Evolutionary conservation across 2,113 vertebrate species (phyloP), one percentile per base, ranked within the genome.

Genomic region (Lasiurus borealis): DNA sequence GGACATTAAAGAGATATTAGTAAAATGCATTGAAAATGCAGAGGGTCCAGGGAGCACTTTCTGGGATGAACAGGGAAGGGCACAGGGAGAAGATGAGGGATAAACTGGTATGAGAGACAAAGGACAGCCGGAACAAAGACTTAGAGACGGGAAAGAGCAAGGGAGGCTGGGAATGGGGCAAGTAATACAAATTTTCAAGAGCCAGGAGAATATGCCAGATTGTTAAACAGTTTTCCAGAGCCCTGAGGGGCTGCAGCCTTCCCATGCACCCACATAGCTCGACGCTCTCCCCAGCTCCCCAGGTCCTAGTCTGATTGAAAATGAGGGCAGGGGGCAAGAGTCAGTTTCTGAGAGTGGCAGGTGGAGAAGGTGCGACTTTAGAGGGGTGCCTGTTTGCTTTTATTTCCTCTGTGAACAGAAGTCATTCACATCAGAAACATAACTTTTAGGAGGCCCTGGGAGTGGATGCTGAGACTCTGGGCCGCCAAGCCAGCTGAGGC

Each of bases 201-300:
- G 59, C 77, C 81, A 76, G 40, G 59, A 73, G 69, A 14, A 62
- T 0, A 11, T 8, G 36, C 46, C 66, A 75, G 69, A 29, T 29
- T 4, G 62, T 18, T 34, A 57, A 82, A 81, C 21, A 16, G 76
- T 77, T 40, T 86, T 84, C 66, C 46, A 34, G 69, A 87, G 50
- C 9, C 52, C 23, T 0, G 1, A 1, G 3, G 15, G 68, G 36
- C 71, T 31, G 16, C 18, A 10, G 10, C 8, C 50, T n/a, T 72
- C 34, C 8, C 0, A n/a, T 7, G 12, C 3, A 6, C 11, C 31
- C 31, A 4, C 1, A 1, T 1, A 5, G 29, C n/a, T 19, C 29
- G 6, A 5, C 52, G 27, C 27, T 40, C 40, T 40, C 40, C 40
- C 40, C 40, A 40, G 69, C 27, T 31, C 9, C 6, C 34, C 15